Evolutionary conservation across 2,888 invertebrate species (phyloP), one percentile per base, ranked within the genome.

Genomic region (Dasypolia templi): DNA sequence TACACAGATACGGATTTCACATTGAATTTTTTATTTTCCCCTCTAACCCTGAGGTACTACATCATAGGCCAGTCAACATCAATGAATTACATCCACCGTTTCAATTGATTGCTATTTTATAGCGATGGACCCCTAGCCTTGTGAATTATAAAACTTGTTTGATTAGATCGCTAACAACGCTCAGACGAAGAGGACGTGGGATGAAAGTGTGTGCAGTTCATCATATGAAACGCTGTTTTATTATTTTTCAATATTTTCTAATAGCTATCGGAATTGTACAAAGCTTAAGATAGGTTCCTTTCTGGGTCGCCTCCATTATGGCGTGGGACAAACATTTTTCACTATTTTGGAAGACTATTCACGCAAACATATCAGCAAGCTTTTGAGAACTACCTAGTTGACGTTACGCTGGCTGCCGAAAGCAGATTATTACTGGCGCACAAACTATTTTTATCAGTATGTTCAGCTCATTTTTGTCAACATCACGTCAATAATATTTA

Each of bases 341-440:
- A 93, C 94, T 97, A 95, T 97, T 97, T 95, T 97, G 97, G 97
- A 97, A 97, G 95, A 97, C 97, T 96, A 97, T 97, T 96, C 97
- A 97, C 95, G 97, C 97, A 84, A 97, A 97, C 90, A 96, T 97
- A 95, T 97, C 97, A 82, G 97, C 97, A 93, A 97, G 97, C 89
- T 97, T 97, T 92, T 97, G 97, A 89, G 97, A 97, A 93, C 97
- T 97, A 91, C 94, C 93, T 97, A 89, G 97, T 97, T 86, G 97
- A 97, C 87, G 97, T 97, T 75, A 97, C 97, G 49, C 93, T 97
- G 90, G 97, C 97, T 89, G 97, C 97, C 89, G 97, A 97, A 92
- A 97, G 97, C 90, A 97, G 97, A 86, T 96, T 97, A 92, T 96
- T 97, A 86, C 97, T 97, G 92, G 97, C 97, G 87, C 97, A 97